phyloP scores from a whole-genome alignment of 2,113 vertebrate species.

The Prionailurus viverrinus region DNA sequence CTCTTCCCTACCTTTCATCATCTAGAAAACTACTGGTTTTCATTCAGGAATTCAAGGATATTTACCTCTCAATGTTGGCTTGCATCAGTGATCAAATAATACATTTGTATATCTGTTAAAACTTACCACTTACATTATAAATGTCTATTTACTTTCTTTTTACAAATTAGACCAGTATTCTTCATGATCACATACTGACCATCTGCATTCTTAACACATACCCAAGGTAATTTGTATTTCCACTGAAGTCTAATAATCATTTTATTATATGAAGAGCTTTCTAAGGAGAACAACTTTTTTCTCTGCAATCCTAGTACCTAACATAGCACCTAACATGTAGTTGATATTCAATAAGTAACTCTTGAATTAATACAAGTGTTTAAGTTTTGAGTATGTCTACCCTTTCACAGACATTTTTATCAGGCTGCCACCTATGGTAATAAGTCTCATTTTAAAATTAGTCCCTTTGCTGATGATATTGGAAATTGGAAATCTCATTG shows the following conservation, averaged over 20 bases:
- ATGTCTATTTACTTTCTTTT: conserved; percentile 48
- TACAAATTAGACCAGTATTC: conserved; percentile 40
- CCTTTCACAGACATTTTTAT: conserved; percentile 26
- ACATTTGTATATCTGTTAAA: background rate
- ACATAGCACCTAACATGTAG: background rate
- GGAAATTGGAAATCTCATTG: background rate
- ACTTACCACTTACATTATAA: background rate
- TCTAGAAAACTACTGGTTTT: background rate
- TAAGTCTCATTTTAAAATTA: conserved; percentile 51
- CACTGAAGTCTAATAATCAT: background rate
- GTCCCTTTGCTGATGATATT: background rate
- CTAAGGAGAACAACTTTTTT: background rate
- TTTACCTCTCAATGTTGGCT: background rate
- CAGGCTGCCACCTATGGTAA: background rate
- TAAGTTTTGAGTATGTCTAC: background rate
- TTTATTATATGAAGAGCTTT: background rate
- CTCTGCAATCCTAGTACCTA: background rate
- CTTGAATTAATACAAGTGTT: background rate
- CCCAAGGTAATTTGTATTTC: background rate
- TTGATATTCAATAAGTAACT: background rate
- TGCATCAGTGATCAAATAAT: background rate
- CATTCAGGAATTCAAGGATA: conserved; percentile 1
- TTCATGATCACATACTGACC: conserved; percentile 1
- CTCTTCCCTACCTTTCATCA: background rate
- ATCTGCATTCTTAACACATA: conserved; percentile 10